A percentile compares a stretch with the other conserved stretches of the same genome.
Evolutionary conservation across 2,797 vertebrate genomes (phyloP).

Genomic region (Hypotaenidia philippensis): DNA sequence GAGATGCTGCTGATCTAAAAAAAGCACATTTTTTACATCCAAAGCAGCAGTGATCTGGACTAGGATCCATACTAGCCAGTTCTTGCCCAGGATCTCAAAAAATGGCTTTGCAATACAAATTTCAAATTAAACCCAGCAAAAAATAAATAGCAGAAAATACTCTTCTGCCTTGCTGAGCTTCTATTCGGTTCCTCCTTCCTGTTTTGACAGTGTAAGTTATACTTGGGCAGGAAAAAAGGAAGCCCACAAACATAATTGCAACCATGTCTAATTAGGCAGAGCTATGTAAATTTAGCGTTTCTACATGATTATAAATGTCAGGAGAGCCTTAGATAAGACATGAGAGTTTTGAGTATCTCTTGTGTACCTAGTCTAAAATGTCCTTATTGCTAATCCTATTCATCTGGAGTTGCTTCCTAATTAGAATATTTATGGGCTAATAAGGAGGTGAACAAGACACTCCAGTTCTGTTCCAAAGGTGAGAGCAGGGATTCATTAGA

Average conservation of each 20-base stretch:
- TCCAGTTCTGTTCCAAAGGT: conserved; percentile 86
- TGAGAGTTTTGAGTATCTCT: conserved; percentile 74
- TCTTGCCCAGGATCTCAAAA: neutral
- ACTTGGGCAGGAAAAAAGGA: conserved; percentile 63
- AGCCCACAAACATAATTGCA: conserved; percentile 83
- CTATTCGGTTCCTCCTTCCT: conserved; percentile 52
- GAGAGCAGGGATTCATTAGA: conserved; percentile 80
- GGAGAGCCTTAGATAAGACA: conserved; percentile 81
- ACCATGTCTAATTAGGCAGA: conserved; percentile 88
- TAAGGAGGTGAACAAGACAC: conserved; percentile 89
- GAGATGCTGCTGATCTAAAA: neutral
- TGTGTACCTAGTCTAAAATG: conserved; percentile 60
- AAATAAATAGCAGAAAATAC: conserved; percentile 32
- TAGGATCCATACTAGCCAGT: neutral
- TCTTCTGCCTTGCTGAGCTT: neutral
- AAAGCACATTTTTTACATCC: neutral
- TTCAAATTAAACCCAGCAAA: conserved; percentile 1
- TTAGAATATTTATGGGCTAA: conserved; percentile 93
- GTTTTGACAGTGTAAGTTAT: conserved; percentile 50
- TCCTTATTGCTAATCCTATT: conserved; percentile 85
- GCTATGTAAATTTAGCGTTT: conserved; percentile 84
- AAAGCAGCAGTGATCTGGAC: neutral
- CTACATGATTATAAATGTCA: conserved; percentile 85
- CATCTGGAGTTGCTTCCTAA: conserved; percentile 86
- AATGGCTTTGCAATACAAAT: neutral